These are phyloP conservation scores for Characodon lateralis DNA, from an alignment of 2,797 vertebrate species.

Conservation along the genomic window DNA sequence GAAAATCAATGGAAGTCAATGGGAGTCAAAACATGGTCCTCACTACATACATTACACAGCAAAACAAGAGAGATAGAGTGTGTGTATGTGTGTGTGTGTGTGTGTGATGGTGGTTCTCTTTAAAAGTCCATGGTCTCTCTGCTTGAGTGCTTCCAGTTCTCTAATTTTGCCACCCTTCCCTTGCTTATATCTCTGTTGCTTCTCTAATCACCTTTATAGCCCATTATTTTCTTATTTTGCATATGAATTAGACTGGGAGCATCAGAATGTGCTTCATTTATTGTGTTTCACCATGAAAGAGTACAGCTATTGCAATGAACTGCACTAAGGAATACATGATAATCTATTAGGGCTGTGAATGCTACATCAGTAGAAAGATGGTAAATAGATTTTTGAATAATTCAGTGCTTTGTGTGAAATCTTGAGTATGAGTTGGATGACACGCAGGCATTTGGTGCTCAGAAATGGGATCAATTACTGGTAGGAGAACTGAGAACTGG, in stretches of 20 bases:
- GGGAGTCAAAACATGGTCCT: too few species aligned
- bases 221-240: constrained; percentile 59
- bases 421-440: too few species aligned
- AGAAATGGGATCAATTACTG: too few species aligned
- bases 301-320: constrained; percentile 31
- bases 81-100: background rate
- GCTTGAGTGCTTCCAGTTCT: constrained; percentile 42
- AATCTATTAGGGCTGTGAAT: constrained; percentile 40
- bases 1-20: too few species aligned
- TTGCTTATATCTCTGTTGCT: constrained; percentile 31
- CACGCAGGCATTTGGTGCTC: too few species aligned
- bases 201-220: constrained; percentile 61
- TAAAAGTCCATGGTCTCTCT: constrained; percentile 47
- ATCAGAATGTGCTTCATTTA: constrained; percentile 25
- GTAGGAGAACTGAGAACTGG: too few species aligned
- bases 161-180: constrained; percentile 43
- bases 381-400: too few species aligned
- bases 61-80: too few species aligned
- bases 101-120: constrained; percentile 7
- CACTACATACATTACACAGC: too few species aligned
- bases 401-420: too few species aligned
- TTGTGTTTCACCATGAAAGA: constrained; percentile 46
- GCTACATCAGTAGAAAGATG: background rate
- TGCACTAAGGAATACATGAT: constrained; percentile 38
- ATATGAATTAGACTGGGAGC: constrained; percentile 54